phyloP scores from a whole-genome alignment of 2,113 vertebrate species.

The Benthochromis sp. region DNA sequence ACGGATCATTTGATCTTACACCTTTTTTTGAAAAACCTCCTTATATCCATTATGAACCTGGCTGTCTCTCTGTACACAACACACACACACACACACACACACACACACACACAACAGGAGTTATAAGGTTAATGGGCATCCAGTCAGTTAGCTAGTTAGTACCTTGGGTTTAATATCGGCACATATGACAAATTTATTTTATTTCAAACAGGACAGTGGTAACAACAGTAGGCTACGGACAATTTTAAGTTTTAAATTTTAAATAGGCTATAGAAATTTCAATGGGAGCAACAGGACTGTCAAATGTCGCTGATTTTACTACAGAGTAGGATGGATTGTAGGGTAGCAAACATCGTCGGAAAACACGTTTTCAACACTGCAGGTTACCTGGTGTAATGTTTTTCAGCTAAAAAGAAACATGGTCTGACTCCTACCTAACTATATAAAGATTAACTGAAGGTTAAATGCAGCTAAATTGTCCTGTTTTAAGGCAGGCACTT shows the following conservation, averaged over 20 bases:
- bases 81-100: no score
- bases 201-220: neutral
- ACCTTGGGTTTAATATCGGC: neutral
- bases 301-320: rapidly evolving
- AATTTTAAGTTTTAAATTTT: neutral
- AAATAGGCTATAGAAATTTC: rapidly evolving
- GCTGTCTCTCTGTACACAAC: no score
- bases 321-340: neutral
- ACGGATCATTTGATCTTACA: no score
- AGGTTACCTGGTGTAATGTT: neutral
- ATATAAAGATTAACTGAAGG: neutral
- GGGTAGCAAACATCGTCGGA: neutral
- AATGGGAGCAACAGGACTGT: neutral
- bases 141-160: neutral
- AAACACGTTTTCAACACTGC: neutral
- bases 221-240: neutral
- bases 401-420: neutral
- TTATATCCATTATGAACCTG: no score
- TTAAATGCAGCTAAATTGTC: neutral
- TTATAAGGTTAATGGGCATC: neutral
- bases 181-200: neutral
- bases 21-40: rapidly evolving
- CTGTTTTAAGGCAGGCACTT: no score
- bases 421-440: neutral
- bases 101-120: neutral